phyloP scores from a whole-genome alignment of 1,140 invertebrate genomes.

The Zaprionus nigranus region DNA sequence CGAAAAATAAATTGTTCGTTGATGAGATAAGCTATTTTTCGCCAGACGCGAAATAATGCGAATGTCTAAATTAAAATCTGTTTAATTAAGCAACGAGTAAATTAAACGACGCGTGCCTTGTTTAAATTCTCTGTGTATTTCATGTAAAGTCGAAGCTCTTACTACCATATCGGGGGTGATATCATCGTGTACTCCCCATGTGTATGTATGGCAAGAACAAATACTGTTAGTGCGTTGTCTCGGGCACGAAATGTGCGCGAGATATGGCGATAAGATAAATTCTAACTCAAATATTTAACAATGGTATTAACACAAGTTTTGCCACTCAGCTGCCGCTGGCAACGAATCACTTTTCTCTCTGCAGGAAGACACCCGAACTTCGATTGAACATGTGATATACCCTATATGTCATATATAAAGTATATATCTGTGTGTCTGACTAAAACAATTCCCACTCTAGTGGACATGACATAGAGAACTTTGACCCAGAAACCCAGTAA shows the following conservation, averaged over 20 bases:
- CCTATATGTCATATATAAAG: not conserved
- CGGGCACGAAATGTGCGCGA: conserved; percentile 22
- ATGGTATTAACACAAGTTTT: conserved; percentile 78
- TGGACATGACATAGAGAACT: conserved; percentile 48
- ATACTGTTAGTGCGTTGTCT: conserved; percentile 42
- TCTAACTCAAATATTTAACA: conserved; percentile 78
- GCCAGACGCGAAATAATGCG: conserved; percentile 27
- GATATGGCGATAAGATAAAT: conserved; percentile 74
- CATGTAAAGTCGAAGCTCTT: conserved; percentile 2
- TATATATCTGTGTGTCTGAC: not conserved
- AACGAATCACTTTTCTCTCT: not conserved
- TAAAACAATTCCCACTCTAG: conserved; percentile 16
- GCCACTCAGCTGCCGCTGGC: conserved; percentile 56
- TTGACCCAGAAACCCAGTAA: conserved; percentile 75
- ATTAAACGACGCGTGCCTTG: conserved; percentile 1
- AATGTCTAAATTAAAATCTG: conserved; percentile 35
- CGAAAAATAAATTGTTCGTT: conserved; percentile 48
- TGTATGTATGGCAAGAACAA: conserved; percentile 41
- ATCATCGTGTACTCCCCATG: conserved; percentile 30
- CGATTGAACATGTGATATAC: conserved; percentile 4
- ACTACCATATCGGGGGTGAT: conserved; percentile 24
- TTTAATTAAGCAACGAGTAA: conserved; percentile 43
- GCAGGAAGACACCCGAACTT: not conserved
- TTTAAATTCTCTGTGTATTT: not conserved
- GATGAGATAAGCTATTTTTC: conserved; percentile 62